Evolutionary conservation across 2,113 vertebrate species (phyloP), one percentile per base, ranked within the genome.

Genomic region (Dipodomys merriami): DNA sequence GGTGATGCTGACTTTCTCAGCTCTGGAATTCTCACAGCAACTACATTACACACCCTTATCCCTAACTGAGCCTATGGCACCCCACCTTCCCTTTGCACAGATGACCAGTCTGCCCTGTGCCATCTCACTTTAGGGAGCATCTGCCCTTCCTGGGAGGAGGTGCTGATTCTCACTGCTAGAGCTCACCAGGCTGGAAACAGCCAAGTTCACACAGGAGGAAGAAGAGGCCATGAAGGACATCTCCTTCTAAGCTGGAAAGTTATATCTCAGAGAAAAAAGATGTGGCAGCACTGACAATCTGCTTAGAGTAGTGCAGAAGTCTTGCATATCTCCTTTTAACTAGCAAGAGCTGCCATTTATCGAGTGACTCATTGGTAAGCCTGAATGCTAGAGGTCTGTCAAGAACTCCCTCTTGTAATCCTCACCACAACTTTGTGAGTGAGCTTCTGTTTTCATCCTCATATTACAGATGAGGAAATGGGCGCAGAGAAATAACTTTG

Each of bases 391-490:
- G 81, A 89, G 27, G 23, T 27, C 81, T 86, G 69, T 46, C 13
- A 4, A 27, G 74, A 60, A 72, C 83, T 78, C 64, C 62, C 90
- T 92, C 49, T 65, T 27, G 35, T 76, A 62, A 83, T 83, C 44
- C 25, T 79, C 16, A 35, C n/a, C 35, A 72, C 29, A 68, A 65
- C n/a, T 69, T 89, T 57, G 65, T 74, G 57, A 65, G 19, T 18
- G 22, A 69, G 7, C 49, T 82, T 95, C 69, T 86, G 13, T 80
- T 64, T 29, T 29, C 57, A 83, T 67, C 30, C 27, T 49, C 29
- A 57, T 71, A 91, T 94, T 85, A 83, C 87, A 95, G 82, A 71
- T 68, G 76, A 94, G 57, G 81, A 95, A 87, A 91, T 62, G 79
- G 82, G 94, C 49, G 46, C 29, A 83, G 72, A 7, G 46, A 86